Evolutionary conservation across 2,113 vertebrate species (phyloP).

Genomic region (Rhea pennata): DNA sequence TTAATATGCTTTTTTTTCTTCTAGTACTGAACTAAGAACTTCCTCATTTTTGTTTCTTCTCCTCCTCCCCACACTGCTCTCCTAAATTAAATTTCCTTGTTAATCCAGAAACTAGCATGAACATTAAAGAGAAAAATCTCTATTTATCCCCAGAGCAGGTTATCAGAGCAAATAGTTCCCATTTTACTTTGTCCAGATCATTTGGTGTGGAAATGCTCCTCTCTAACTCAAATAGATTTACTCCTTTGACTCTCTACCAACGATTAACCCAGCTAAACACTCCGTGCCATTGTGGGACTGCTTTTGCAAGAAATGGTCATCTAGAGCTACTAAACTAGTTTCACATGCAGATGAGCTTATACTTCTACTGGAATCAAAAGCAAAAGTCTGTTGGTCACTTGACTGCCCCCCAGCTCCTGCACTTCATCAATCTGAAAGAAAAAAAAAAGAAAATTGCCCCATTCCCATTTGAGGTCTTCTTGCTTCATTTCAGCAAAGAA

Average conservation of each 20-base stretch:
- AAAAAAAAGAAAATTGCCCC: too few relatives aligned
- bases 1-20: conserved; percentile 70
- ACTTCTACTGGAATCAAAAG: neutral
- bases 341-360: neutral
- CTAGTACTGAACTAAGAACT: conserved; percentile 72
- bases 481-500: neutral
- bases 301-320: neutral
- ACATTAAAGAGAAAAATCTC: neutral
- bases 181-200: fast-evolving
- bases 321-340: neutral
- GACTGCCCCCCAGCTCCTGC: neutral
- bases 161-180: neutral
- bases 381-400: neutral
- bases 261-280: neutral
- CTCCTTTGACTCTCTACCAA: neutral
- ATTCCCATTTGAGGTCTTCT: neutral
- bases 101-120: neutral
- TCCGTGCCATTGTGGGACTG: neutral
- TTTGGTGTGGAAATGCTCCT: neutral
- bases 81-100: neutral
- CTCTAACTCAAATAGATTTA: neutral
- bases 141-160: neutral
- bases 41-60: conserved; percentile 75
- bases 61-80: neutral
- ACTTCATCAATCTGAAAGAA: neutral